Percentiles rank a stretch among this genome's conserved stretches.
phyloP scores from a whole-genome alignment of 2,797 vertebrate genomes.

The Myotis pilosus region DNA sequence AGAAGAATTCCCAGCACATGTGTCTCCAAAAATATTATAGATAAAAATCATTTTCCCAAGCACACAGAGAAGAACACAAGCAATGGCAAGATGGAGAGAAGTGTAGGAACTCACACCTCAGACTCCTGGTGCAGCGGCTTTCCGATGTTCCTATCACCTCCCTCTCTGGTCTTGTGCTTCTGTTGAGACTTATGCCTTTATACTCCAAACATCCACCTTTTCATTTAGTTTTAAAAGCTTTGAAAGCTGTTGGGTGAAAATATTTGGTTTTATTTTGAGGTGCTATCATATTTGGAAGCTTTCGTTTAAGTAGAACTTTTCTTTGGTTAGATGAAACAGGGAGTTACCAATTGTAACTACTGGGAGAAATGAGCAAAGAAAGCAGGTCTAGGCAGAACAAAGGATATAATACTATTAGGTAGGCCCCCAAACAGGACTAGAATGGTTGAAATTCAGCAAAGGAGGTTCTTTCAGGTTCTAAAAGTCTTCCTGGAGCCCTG shows the following conservation, averaged over 20 bases:
- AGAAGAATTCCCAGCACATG: not conserved
- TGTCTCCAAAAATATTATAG: not conserved
- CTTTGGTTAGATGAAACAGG: not conserved
- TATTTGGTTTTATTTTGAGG: conserved; percentile 32
- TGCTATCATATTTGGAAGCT: not conserved
- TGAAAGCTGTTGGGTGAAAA: not conserved
- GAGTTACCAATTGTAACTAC: not conserved
- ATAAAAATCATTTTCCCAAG: not conserved
- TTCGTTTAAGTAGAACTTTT: not conserved
- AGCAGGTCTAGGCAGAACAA: not conserved
- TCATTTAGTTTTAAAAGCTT: not conserved
- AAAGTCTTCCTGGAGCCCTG: not conserved
- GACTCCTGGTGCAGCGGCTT: not conserved
- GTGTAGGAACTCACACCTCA: not conserved
- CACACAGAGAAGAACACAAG: not conserved
- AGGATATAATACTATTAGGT: not conserved
- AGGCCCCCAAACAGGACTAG: not conserved
- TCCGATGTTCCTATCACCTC: not conserved
- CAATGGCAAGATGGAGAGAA: not conserved
- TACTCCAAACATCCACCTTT: not conserved
- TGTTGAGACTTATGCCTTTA: not conserved
- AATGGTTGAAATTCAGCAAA: not conserved
- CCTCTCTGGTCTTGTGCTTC: not conserved
- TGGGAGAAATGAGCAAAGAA: not conserved
- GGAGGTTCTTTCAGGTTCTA: not conserved